Conservation (phyloP, 2,888 invertebrate genomes). For the Leucophenga maculata region DNA sequence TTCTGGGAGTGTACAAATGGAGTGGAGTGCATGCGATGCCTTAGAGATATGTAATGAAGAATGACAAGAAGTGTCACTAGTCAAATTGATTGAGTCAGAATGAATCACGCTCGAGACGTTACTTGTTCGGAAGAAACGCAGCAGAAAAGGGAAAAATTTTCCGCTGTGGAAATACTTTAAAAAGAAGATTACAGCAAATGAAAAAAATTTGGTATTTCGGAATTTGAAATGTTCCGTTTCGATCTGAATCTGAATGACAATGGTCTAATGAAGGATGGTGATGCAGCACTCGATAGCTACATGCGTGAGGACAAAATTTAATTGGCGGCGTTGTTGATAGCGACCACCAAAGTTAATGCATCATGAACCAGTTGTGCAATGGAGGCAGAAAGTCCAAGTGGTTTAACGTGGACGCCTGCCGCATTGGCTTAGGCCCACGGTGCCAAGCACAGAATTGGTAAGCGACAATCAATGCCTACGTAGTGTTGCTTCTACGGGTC, state of each 20-base stretch:
- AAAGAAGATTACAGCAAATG: conserved; percentile 94
- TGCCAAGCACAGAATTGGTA: no score
- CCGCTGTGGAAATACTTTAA: conserved; percentile 90
- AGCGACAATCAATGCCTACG: no score
- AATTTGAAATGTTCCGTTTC: conserved; percentile 99
- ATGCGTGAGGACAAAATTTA: conserved; percentile 80
- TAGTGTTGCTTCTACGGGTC: no score
- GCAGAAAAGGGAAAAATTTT: conserved; percentile 84
- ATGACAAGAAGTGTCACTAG: conserved; percentile 91
- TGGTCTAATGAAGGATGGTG: conserved; percentile 88
- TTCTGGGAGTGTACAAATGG: conserved; percentile 99
- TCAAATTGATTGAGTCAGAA: conserved; percentile 95
- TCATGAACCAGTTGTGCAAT: conserved; percentile 75
- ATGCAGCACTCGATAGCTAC: conserved; percentile 85
- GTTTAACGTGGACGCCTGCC: no score
- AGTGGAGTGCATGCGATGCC: conserved; percentile 91
- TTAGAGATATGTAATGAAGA: conserved; percentile 94
- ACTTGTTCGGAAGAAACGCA: conserved; percentile 97
- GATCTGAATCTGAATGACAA: conserved; percentile 95
- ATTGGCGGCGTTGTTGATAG: conserved; percentile 81
- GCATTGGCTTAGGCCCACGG: no score
- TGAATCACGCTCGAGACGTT: conserved; percentile 95
- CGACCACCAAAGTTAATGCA: conserved; percentile 87
- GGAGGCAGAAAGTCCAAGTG: conserved; percentile 49
- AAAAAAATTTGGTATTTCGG: conserved; percentile 94